These are phyloP conservation scores for Polyommatus iphigenia DNA, from an alignment of 2,888 invertebrate species.

Conservation along the genomic window DNA sequence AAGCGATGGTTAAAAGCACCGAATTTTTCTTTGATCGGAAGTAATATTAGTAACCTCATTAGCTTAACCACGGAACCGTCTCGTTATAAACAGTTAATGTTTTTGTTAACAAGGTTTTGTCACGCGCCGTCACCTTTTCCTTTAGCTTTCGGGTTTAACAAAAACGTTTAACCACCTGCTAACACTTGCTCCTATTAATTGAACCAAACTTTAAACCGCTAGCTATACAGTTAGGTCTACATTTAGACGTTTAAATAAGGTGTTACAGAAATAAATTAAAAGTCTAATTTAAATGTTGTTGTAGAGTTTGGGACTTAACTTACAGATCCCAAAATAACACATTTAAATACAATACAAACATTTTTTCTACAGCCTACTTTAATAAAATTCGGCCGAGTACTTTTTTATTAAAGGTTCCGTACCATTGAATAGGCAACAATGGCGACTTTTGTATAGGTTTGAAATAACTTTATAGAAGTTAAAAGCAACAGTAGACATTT, in stretches of 20 bases:
- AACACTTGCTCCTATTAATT: background rate
- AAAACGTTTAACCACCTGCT: conserved; percentile 2
- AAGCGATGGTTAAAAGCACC: background rate
- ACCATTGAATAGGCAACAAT: too few relatives aligned
- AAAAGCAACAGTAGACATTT: too few relatives aligned
- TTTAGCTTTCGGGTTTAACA: background rate
- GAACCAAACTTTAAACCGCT: background rate
- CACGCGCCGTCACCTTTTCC: conserved; percentile 5
- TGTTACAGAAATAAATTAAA: background rate
- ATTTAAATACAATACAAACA: too few relatives aligned
- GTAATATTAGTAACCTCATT: background rate
- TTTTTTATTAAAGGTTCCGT: too few relatives aligned
- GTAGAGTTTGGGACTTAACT: too few relatives aligned
- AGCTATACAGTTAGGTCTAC: background rate
- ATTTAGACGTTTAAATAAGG: background rate
- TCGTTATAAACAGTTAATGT: conserved; percentile 5
- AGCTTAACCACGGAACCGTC: background rate
- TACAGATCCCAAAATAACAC: too few relatives aligned
- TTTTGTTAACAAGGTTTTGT: background rate
- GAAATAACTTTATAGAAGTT: too few relatives aligned
- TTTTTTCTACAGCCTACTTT: too few relatives aligned
- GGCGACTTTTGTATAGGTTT: too few relatives aligned
- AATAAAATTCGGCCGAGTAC: too few relatives aligned
- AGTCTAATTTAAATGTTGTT: background rate
- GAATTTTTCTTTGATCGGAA: too few relatives aligned